phyloP scores from a whole-genome alignment of 1,140 invertebrate genomes.

The Drosophila hydei region DNA sequence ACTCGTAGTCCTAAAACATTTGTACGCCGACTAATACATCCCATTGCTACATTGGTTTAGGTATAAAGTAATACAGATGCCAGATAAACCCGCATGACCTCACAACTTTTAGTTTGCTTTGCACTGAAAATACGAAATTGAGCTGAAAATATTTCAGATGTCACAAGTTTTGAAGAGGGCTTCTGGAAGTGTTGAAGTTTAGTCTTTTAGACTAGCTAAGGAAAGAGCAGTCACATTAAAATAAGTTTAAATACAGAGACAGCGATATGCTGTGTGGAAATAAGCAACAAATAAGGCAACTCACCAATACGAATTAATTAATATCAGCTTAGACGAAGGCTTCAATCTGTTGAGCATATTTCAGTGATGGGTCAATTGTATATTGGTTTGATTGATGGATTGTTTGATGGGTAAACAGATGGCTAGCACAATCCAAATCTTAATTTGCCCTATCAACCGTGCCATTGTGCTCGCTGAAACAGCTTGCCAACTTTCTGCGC shows the following conservation, averaged over 20 bases:
- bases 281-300: too few species aligned
- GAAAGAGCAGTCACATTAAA: too few species aligned
- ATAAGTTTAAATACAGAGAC: too few species aligned
- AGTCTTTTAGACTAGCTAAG: too few species aligned
- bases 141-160: slow-evolving; percentile 4
- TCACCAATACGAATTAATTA: not conserved
- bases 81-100: not conserved
- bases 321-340: not conserved
- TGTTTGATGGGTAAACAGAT: slow-evolving; percentile 19
- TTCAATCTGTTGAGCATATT: slow-evolving; percentile 36
- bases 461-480: not conserved
- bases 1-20: too few species aligned
- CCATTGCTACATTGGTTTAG: not conserved
- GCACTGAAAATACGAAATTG: slow-evolving; percentile 1
- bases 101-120: not conserved
- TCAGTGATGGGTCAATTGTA: slow-evolving; percentile 42
- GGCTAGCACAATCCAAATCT: slow-evolving; percentile 13
- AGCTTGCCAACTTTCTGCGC: not conserved
- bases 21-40: too few species aligned
- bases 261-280: too few species aligned
- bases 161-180: too few species aligned
- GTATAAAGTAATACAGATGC: not conserved
- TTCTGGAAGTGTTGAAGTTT: too few species aligned
- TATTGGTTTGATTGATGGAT: slow-evolving; percentile 34
- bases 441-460: not conserved